Conservation (phyloP, 1,140 invertebrate genomes). For the Lucilia cuprina region DNA sequence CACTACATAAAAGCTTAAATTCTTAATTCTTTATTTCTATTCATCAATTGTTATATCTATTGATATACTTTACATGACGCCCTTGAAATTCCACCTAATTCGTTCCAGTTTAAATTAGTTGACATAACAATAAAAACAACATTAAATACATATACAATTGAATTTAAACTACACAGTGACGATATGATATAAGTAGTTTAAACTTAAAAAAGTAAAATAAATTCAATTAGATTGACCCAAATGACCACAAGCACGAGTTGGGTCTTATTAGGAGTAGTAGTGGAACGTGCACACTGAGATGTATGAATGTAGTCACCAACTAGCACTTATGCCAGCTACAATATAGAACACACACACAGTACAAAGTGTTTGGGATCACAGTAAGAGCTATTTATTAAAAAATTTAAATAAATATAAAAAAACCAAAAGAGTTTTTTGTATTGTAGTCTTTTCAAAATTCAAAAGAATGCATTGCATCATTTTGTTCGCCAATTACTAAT, state of each 20-base stretch:
- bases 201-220: background rate
- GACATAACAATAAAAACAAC: background rate
- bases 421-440: too few relatives aligned
- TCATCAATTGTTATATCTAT: too few relatives aligned
- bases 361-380: too few relatives aligned
- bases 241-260: constrained; percentile 1
- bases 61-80: too few relatives aligned
- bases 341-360: too few relatives aligned
- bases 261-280: background rate
- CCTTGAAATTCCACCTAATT: background rate
- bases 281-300: background rate
- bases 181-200: background rate
- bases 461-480: too few relatives aligned
- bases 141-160: background rate
- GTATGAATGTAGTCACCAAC: background rate
- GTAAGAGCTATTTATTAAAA: too few relatives aligned
- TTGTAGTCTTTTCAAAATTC: too few relatives aligned
- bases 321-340: background rate
- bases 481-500: too few relatives aligned
- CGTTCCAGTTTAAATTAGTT: background rate
- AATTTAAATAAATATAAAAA: too few relatives aligned
- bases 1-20: too few relatives aligned
- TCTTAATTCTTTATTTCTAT: too few relatives aligned
- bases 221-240: constrained; percentile 27
- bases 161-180: background rate